Evolutionary conservation across 1,140 invertebrate genomes (phyloP), one percentile per base, ranked within the genome.

Genomic region (Phthorimaea operculella): DNA sequence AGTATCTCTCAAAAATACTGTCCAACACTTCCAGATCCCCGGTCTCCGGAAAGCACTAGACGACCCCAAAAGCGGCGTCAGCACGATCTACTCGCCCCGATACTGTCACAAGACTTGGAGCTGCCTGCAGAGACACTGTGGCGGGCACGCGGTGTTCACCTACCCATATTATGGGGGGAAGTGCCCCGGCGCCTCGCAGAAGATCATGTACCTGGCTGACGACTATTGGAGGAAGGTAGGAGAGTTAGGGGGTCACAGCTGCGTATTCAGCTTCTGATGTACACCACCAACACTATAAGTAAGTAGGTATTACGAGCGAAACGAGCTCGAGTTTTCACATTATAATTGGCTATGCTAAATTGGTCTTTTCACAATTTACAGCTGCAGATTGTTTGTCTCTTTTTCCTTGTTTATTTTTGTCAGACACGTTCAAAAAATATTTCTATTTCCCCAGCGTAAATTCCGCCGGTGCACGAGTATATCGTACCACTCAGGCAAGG

Each of bases 161-260:
- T 97, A 93, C 79, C 97, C 98, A 1, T 90, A 91, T 67, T 90
- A 91, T 0, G 91, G 93, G 0, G 92, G 98, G 14, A 99, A 99
- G 86, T 99, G 98, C 87, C 92, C 96, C 0, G 98, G 98, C 6
- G 98, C 98, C 0, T 96, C 97, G 2, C 96, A 98, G 81, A 99
- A 99, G 86, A 96, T 98, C 60, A 91, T 92, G 77, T 99, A 98
- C 77, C 88, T 99, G 6, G 87, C 94, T 10, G 96, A 99, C 60
- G 90, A 96, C 63, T 93, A 92, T 72, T 91, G 96, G 70, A 87
- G 90, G 72, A 91, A 90, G 77, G 95, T 96, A n/a, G 48, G 49
- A n/a, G n/a, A n/a, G n/a, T n/a, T n/a, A n/a, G n/a, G n/a, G n/a
- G n/a, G n/a, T n/a, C n/a, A n/a, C n/a, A n/a, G n/a, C n/a, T n/a